Evolutionary conservation across 1,140 invertebrate genomes (phyloP), one percentile per base, ranked within the genome.

Genomic region (Drosophila biarmipes): DNA sequence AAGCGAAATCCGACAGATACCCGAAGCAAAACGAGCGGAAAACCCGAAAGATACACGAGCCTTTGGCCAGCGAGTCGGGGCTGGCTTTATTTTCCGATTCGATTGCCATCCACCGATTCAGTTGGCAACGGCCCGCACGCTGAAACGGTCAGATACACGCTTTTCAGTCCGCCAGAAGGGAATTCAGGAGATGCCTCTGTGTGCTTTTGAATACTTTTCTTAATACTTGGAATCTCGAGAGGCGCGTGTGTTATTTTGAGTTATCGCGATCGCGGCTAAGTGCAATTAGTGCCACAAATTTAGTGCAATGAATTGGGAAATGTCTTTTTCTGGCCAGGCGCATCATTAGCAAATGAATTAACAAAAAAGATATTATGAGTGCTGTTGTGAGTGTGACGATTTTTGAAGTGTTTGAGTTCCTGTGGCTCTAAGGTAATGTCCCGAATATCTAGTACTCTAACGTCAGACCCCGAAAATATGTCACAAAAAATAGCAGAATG

Each of bases 81-180:
- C 42, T 73, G 62, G 48, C 78, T 63, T 76, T 69, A 75, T 73
- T 59, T 75, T 21, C 56, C 78, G 67, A 77, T 64, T 63, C 62
- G 69, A 78, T 64, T 73, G 58, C 37, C 24, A 27, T 67, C 71
- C 52, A 63, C 40, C 64, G 73, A 48, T 42, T 89, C 76, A 91
- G 90, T 91, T 91, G 86, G 85, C 86, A 91, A 91, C 86, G 90
- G 87, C 77, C 84, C 52, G 80, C 73, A 78, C 82, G 53, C 72
- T 78, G 46, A 76, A 43, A 77, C 80, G 73, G 90, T 90, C 90
- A 49, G 3, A 21, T 21, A 40, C 57, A 56, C 66, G 56, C 61
- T 55, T 27, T 48, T 17, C 27, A 17, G 43, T 27, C 10, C 62
- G 37, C 17, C 6, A 51, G 34, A 63, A 17, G 17, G 17, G 29